Evolutionary conservation across 2,888 invertebrate genomes (phyloP), one percentile per base, ranked within the genome.

Genomic region (Antheraea assamensis): DNA sequence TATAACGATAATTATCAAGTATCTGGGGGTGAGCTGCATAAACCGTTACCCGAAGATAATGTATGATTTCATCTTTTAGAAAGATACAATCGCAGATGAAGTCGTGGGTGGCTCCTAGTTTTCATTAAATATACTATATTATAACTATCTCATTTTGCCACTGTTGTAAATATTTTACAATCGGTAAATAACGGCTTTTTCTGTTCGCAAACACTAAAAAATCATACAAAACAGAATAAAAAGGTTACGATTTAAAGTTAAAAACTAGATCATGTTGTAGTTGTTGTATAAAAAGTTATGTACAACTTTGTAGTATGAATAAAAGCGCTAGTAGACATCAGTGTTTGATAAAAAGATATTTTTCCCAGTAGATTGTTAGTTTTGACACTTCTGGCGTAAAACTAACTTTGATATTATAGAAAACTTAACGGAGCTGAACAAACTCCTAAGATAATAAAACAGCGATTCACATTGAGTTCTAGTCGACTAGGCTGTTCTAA

Each of bases 381-480:
- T 61, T 31, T 66, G 66, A 31, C 66, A 31, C 1, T 66, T 31
- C n/a, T 24, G 58, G 10, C 30, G 66, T 31, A 7, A 66, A 66
- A 21, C 15, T 30, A 21, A 66, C 30, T 66, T 66, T 17, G 4
- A 27, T 66, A 66, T 17, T 31, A 19, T 31, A 30, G 31, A 21
- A 70, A n/a, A 47, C 42, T 55, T 24, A 78, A 35, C 79, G 74
- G 74, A 73, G 68, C 52, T 61, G 66, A 66, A 66, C 66, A 31
- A 76, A 42, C 78, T 78, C 61, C 74, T 74, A 58, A 77, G 74
- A 77, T 72, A 77, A 75, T 78, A 77, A 80, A 82, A 81, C 73
- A 79, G 80, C 64, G 64, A 64, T 64, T 19, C 17, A 83, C 76
- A 75, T 77, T 77, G 77, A 79, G 79, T 74, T 75, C 71, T 72